Base-by-base conservation (phyloP, 1,140 invertebrate species). In the Brachionus asplanchnoidis region DNA sequence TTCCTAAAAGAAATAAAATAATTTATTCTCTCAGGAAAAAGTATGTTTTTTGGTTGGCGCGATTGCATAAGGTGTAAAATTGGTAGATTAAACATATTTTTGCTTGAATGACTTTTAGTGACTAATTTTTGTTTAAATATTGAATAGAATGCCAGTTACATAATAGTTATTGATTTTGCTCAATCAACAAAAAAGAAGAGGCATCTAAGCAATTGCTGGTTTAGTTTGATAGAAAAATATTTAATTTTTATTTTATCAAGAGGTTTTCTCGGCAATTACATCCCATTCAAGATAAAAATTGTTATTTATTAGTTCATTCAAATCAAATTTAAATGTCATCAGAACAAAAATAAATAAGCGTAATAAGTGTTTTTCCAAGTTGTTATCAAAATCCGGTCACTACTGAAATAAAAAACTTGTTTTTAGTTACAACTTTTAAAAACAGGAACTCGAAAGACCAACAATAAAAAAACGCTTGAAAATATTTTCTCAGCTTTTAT, bases 321-420 rank as follows among this genome's bases (percentile, higher is more conserved):
- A 73, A 73, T 73, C 68, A 73, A 73, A 73, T 73, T 73, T 40
- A 40, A 42, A 73, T 73, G 68, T 73, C 68, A 73, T 40, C 68
- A 73, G n/a, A 40, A 36, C 12, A 40, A 40, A 73, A 73, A 40
- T 20, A 6, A 73, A 73, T 40, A 40, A 73, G 36, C 28, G 36
- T 73, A 40, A 40, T 40, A 40, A 40, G 68, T 73, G 28, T 32
- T 17, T n/a, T 36, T 73, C 36, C 14, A 65, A 68, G 20, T 68
- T 73, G 32, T 73, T 73, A 73, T 73, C 68, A 40, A 73, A 73
- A 73, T 73, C 28, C 32, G 68, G 68, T 73, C 68, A 73, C 68
- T 73, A 17, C 28, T 11, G 36, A 68, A 68, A 11, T 28, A 68
- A 68, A 66, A 68, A 68, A 68, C 60, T 65, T 68, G 26, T 68